Evolutionary conservation across 2,797 vertebrate species (phyloP).

Genomic region (Trachurus trachurus): DNA sequence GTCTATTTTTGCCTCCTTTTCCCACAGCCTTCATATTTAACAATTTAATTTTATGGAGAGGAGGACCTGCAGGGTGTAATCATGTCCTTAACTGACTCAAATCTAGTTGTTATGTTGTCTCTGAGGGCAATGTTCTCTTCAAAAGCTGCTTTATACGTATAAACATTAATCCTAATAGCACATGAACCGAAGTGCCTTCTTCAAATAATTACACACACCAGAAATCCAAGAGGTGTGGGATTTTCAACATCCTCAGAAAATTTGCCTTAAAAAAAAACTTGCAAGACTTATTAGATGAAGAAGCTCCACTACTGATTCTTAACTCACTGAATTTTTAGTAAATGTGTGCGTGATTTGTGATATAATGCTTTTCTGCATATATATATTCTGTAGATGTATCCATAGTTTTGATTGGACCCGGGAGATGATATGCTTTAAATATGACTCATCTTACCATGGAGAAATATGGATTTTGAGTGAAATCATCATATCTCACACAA

Average conservation of each 20-base stretch:
- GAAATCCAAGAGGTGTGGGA: neutral
- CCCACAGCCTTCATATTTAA: conserved; percentile 45
- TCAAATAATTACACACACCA: conserved; percentile 17
- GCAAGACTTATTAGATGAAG: neutral
- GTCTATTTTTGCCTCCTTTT: conserved; percentile 36
- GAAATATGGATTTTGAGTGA: conserved; percentile 14
- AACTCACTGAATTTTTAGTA: neutral
- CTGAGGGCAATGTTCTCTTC: conserved; percentile 17
- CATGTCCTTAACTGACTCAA: conserved; percentile 34
- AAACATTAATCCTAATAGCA: conserved; percentile 32
- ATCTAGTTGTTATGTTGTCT: conserved; percentile 27
- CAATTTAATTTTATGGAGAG: conserved; percentile 46
- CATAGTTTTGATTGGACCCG: neutral
- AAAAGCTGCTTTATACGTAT: neutral
- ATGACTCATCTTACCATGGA: conserved; percentile 4
- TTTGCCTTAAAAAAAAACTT: neutral
- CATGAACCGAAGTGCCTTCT: neutral
- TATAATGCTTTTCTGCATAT: neutral
- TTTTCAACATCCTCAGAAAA: conserved; percentile 4
- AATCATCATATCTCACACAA: neutral
- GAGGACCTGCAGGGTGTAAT: conserved; percentile 45
- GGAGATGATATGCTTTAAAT: neutral
- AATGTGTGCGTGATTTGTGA: neutral
- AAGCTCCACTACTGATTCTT: neutral
- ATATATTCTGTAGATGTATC: no score